phyloP scores from a whole-genome alignment of 2,113 vertebrate genomes.

The Cisticola juncidis region DNA sequence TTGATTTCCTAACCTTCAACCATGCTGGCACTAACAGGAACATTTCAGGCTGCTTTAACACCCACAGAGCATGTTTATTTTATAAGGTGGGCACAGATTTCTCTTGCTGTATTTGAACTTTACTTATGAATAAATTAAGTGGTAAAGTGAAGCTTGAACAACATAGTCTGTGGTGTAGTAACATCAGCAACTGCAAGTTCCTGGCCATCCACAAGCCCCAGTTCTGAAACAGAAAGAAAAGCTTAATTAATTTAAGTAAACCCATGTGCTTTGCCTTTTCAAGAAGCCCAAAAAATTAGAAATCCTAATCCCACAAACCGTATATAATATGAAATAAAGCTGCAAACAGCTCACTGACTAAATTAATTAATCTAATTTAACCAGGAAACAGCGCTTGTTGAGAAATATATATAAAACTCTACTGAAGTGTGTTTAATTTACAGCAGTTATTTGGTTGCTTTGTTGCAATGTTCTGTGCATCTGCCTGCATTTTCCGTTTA shows the following conservation, averaged over 20 bases:
- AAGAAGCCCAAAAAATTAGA: neutral
- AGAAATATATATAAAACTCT: neutral
- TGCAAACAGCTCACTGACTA: neutral
- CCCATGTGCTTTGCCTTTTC: neutral
- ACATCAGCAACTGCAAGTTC: conserved; percentile 92
- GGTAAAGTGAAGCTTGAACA: conserved; percentile 92
- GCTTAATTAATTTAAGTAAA: neutral
- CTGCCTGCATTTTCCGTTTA: neutral
- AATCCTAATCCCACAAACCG: neutral
- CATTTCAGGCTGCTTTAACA: conserved; percentile 37
- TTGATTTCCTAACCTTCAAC: conserved; percentile 53
- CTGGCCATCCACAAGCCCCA: conserved; percentile 89
- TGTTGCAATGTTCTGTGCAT: neutral
- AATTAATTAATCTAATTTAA: neutral
- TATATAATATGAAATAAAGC: neutral
- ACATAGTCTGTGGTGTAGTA: conserved; percentile 92
- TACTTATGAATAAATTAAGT: conserved; percentile 71
- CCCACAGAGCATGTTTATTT: conserved; percentile 24
- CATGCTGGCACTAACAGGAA: conserved; percentile 63
- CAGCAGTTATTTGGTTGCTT: neutral
- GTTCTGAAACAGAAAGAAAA: conserved; percentile 76
- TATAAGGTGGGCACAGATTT: neutral
- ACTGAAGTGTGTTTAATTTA: neutral
- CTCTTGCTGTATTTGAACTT: conserved; percentile 10
- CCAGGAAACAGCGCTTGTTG: neutral